These are phyloP conservation scores for Intellagama lesueurii DNA, from an alignment of 2,797 vertebrate genomes.

Conservation along the genomic window DNA sequence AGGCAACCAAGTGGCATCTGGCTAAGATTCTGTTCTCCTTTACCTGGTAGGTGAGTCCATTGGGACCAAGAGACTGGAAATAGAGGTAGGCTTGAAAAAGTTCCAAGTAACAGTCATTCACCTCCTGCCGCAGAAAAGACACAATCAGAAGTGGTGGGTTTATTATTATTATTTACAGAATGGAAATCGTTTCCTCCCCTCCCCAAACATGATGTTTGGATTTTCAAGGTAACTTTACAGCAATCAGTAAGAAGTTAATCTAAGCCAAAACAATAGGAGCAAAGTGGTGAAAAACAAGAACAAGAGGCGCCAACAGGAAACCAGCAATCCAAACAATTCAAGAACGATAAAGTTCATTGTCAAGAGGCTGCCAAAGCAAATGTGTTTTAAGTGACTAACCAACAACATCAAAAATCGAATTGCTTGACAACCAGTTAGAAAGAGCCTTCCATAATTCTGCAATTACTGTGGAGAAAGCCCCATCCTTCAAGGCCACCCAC, in stretches of 20 bases:
- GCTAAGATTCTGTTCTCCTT: slow-evolving; percentile 3
- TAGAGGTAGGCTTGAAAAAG: slow-evolving; percentile 95
- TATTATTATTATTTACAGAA: too few species aligned
- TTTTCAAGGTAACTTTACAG: background rate
- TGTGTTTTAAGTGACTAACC: background rate
- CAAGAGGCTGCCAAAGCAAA: background rate
- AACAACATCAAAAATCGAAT: background rate
- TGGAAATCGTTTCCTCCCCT: too few species aligned
- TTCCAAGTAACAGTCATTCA: slow-evolving; percentile 94
- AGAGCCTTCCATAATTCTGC: background rate
- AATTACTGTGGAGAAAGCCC: background rate
- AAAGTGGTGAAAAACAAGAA: too few species aligned
- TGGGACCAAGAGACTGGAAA: slow-evolving; percentile 90
- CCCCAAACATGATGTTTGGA: too few species aligned
- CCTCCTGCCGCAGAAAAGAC: slow-evolving; percentile 81
- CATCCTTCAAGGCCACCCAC: background rate
- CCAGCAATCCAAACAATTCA: background rate
- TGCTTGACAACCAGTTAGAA: background rate
- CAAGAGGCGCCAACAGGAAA: background rate
- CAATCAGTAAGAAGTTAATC: background rate
- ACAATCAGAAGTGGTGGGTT: too few species aligned
- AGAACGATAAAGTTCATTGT: too few species aligned
- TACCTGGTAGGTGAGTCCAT: slow-evolving; percentile 92
- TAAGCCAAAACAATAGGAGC: background rate
- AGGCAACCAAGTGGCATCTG: background rate